Base-by-base conservation (phyloP, 2,888 invertebrate species). In the Phragmatobia fuliginosa region DNA sequence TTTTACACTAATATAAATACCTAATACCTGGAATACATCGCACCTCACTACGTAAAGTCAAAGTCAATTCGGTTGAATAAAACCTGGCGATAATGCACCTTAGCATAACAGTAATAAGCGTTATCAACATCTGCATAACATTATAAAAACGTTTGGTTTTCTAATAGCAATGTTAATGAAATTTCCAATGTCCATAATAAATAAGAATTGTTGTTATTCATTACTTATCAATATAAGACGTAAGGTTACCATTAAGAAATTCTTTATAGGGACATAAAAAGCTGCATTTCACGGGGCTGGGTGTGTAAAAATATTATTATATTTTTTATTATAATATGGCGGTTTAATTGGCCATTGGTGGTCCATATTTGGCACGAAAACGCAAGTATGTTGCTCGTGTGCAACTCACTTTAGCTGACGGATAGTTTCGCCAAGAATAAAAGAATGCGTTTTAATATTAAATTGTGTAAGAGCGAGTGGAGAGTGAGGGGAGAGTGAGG, bases 311-410 rank as follows among this genome's bases (percentile, higher is more conserved):
- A 77, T 74, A 76, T 71, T 62, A 71, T 68, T 70, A 67, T 68
- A 59, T 67, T 79, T 76, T 76, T 75, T 76, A 71, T 75, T 64
- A 63, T 70, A 73, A 75, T 80, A 82, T 80, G 73, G 79, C 68
- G 74, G 76, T 77, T 79, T 87, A 86, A 86, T 88, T 85, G 85
- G 82, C 79, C 71, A 72, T 70, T 61, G 70, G 69, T 70, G 64
- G 60, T 65, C 84, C 83, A 74, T 87, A 84, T 85, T 86, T 74
- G 84, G 86, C 66, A 62, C 58, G 61, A 73, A 73, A 68, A 76
- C 71, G 76, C 74, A 79, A 83, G 83, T 79, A 80, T 86, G 81
- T 85, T 80, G 84, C 79, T 67, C 79, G 73, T 79, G 77, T 67
- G 69, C 73, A 66, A 73, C 73, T 72, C 68, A 61, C 56, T 68